These are phyloP conservation scores for Engystomops pustulosus DNA, from an alignment of 2,113 vertebrate genomes.

Conservation along the genomic window DNA sequence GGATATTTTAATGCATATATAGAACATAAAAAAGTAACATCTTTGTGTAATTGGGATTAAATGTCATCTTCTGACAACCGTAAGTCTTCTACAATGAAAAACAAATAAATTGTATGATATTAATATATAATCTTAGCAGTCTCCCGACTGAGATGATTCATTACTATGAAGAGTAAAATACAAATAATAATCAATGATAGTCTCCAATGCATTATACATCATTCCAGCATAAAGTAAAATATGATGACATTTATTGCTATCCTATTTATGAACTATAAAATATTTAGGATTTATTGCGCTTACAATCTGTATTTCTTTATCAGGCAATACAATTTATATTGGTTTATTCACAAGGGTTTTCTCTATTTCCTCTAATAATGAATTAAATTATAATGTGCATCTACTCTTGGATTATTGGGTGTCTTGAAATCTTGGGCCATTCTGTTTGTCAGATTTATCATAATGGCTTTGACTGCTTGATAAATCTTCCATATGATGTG, in stretches of 20 bases:
- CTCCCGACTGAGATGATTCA: not conserved
- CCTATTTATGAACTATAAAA: not conserved
- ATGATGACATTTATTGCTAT: slow-evolving; percentile 23
- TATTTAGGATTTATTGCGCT: not conserved
- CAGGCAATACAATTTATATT: not conserved
- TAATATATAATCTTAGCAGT: not conserved
- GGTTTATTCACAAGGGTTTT: not conserved
- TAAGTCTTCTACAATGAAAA: not conserved
- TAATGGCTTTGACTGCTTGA: too few species aligned
- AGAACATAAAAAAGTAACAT: slow-evolving; percentile 35
- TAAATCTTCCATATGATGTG: too few species aligned
- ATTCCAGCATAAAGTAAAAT: not conserved
- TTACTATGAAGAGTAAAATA: slow-evolving; percentile 4
- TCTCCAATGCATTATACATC: not conserved
- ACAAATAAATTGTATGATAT: not conserved
- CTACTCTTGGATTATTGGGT: too few species aligned
- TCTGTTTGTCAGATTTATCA: too few species aligned
- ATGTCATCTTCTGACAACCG: slow-evolving; percentile 21
- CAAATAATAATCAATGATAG: slow-evolving; percentile 2
- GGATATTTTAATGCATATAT: not conserved
- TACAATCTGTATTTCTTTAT: not conserved
- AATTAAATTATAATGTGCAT: too few species aligned
- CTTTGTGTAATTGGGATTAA: not conserved
- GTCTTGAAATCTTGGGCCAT: too few species aligned
- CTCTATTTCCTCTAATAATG: not conserved